Evolutionary conservation across 2,797 vertebrate species (phyloP).

Genomic region (Epinephelus malabaricus): DNA sequence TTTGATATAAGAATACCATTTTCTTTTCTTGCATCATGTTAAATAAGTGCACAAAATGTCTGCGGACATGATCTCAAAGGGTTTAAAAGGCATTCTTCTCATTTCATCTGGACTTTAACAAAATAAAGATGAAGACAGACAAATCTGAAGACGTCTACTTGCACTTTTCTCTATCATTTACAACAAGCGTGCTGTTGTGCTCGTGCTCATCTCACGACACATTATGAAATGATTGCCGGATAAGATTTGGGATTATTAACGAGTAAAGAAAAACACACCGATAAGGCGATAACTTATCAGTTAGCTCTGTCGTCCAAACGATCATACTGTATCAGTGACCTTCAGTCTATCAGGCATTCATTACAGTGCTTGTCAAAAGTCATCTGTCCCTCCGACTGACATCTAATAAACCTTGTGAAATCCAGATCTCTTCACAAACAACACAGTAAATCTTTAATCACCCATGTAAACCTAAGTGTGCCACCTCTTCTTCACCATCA

Average conservation of each 20-base stretch:
- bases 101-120: too few species aligned
- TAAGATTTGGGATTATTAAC: slow-evolving; percentile 59
- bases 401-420: neutral
- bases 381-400: neutral
- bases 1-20: too few species aligned
- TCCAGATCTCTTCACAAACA: neutral
- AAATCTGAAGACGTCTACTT: neutral
- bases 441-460: neutral
- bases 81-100: too few species aligned
- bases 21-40: too few species aligned
- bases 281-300: slow-evolving; percentile 36
- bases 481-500: too few species aligned
- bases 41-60: too few species aligned
- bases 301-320: neutral
- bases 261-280: neutral
- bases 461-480: too few species aligned
- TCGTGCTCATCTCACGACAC: neutral
- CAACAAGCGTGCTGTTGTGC: neutral
- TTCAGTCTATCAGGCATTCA: neutral
- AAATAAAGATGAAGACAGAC: neutral
- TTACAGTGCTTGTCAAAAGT: neutral
- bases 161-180: neutral
- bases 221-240: slow-evolving; percentile 23
- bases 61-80: too few species aligned
- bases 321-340: neutral